phyloP scores from a whole-genome alignment of 2,888 invertebrate genomes.

The Sussaba pulchella region DNA sequence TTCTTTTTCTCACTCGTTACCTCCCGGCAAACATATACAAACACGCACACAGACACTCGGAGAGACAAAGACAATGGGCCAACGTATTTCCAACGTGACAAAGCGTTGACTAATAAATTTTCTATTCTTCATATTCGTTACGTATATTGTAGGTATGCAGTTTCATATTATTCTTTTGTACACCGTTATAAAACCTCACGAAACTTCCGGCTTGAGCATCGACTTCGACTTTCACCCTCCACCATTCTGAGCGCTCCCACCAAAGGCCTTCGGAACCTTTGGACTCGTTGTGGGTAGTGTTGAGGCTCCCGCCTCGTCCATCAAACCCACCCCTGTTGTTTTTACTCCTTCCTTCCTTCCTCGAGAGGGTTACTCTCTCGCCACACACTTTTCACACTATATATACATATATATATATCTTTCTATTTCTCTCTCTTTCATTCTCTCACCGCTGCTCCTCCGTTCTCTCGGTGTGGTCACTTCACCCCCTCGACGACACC shows the following conservation, averaged over 20 bases:
- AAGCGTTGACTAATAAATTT: slow-evolving; percentile 46
- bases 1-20: slow-evolving; percentile 15
- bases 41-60: too few species aligned
- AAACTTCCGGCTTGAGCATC: slow-evolving; percentile 49
- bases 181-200: slow-evolving; percentile 21
- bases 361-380: slow-evolving; percentile 43
- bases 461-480: slow-evolving; percentile 57
- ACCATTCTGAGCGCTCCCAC: slow-evolving; percentile 2
- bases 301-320: slow-evolving; percentile 37
- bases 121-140: slow-evolving; percentile 32
- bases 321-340: slow-evolving; percentile 72
- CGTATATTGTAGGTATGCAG: not conserved
- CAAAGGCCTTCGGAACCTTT: slow-evolving; percentile 34
- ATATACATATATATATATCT: too few species aligned
- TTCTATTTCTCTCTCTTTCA: too few species aligned
- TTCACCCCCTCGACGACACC: slow-evolving; percentile 61
- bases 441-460: slow-evolving; percentile 13
- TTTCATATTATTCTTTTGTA: slow-evolving; percentile 46
- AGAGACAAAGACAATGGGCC: slow-evolving; percentile 52
- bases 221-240: slow-evolving; percentile 32
- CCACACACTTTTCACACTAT: slow-evolving; percentile 31
- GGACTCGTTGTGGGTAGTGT: slow-evolving; percentile 19
- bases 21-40: slow-evolving; percentile 32
- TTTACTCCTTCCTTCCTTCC: slow-evolving; percentile 69
- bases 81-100: slow-evolving; percentile 39